Base-by-base conservation (phyloP, 2,888 invertebrate species). In the Tillus elongatus region DNA sequence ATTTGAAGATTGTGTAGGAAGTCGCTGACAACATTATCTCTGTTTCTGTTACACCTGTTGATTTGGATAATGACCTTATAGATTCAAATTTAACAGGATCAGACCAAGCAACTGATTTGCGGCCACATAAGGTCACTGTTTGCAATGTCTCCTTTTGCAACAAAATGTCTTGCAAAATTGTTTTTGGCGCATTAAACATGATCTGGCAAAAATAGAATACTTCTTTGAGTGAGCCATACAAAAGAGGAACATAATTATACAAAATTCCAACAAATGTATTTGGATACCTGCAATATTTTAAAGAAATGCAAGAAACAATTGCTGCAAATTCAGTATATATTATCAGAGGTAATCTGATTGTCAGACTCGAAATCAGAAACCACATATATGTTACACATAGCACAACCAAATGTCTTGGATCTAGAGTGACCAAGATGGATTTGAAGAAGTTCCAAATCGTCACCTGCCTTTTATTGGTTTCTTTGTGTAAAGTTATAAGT, bases 21-120 rank as follows among this genome's bases (percentile, higher is more conserved):
- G 74, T 70, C 0, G 77, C 78, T 32, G 74, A 72, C 3, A 83
- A 59, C 1, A 77, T 63, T 13, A 82, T 69, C 54, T 81, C 82
- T 0, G 77, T 74, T 30, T 76, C 72, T 0, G 77, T 72, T 0
- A 77, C 75, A 2, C 73, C 75, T 0, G 77, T 70, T 1, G 73
- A 70, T 6, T 67, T 67, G 0, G 77, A 72, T 2, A 79, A 74
- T 16, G 71, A 68, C 34, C 71, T 71, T 4, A 83, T 63, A 9
- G 69, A 60, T 0, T 72, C 72, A 3, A 72, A 62, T 4, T 75
- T 66, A 0, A 82, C 72, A 0, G 77, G 73, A 0, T 76, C 72
- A 0, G 82, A 82, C 82, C 83, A 83, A 1, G 79, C 74, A 2
- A 79, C 74, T 1, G 79, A 77, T 67, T 83, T 82, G 43, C 82